These are phyloP conservation scores for Lithophane leautieri DNA, from an alignment of 2,888 invertebrate species.

Conservation along the genomic window DNA sequence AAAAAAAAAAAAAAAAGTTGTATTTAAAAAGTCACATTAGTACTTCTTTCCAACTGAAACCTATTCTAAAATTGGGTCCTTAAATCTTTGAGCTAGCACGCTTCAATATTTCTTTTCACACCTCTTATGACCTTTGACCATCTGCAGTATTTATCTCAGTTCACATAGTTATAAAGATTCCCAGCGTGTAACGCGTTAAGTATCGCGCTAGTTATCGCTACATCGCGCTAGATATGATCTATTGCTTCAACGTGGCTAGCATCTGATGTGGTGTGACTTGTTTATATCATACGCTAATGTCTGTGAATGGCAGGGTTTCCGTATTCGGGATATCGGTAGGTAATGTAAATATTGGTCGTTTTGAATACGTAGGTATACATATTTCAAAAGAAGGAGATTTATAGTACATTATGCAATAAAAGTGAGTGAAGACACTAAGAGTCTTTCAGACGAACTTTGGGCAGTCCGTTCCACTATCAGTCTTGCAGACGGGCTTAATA, in stretches of 20 bases:
- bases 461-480: neutral
- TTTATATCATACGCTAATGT: conserved; percentile 25
- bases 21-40: no score
- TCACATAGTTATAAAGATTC: conserved; percentile 26
- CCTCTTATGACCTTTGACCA: neutral
- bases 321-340: neutral
- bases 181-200: conserved; percentile 9
- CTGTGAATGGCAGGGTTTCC: conserved; percentile 16
- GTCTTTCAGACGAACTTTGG: neutral
- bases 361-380: neutral
- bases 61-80: neutral
- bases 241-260: conserved; percentile 33
- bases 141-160: conserved; percentile 7
- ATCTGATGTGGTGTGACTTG: conserved; percentile 28
- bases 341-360: conserved; percentile 26
- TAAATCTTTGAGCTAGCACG: neutral
- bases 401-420: neutral
- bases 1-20: no score
- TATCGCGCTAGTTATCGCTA: conserved; percentile 6
- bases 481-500: neutral
- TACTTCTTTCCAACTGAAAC: neutral
- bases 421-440: neutral
- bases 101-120: neutral
- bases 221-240: conserved; percentile 45
- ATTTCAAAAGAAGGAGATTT: neutral